phyloP scores from a whole-genome alignment of 2,113 vertebrate genomes.

The Tamias sibiricus region DNA sequence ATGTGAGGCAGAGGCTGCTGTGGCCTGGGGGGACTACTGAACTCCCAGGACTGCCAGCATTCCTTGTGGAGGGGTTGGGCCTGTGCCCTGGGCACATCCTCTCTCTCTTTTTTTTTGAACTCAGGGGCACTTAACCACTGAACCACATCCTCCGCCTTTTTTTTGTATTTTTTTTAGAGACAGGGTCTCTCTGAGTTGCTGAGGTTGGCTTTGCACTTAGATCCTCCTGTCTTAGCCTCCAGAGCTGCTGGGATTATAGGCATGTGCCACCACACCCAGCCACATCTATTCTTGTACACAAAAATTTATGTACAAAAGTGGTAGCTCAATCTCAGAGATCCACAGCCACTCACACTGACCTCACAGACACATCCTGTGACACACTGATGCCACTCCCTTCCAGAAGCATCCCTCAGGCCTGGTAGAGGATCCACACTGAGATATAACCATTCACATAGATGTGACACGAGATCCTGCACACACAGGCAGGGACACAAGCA shows the following conservation, averaged over 20 bases:
- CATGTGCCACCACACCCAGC: not conserved
- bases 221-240: too few relatives aligned
- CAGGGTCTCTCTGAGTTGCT: too few relatives aligned
- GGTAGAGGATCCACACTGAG: not conserved
- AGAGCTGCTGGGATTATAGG: not conserved
- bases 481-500: not conserved
- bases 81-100: not conserved
- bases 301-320: not conserved
- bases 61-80: not conserved
- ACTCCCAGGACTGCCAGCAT: slow-evolving; percentile 30
- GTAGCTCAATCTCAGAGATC: not conserved
- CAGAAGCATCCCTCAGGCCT: not conserved
- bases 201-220: too few relatives aligned
- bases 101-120: too few relatives aligned
- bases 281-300: not conserved
- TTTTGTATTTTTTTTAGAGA: too few relatives aligned
- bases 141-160: too few relatives aligned
- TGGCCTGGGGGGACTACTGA: not conserved
- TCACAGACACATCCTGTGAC: not conserved
- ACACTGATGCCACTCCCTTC: not conserved
- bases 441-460: not conserved
- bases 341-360: not conserved
- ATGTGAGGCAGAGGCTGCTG: slow-evolving; percentile 30
- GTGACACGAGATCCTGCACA: not conserved
- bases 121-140: too few relatives aligned